These are phyloP conservation scores for Drosophila cognata DNA, from an alignment of 2,888 invertebrate species.

Conservation along the genomic window DNA sequence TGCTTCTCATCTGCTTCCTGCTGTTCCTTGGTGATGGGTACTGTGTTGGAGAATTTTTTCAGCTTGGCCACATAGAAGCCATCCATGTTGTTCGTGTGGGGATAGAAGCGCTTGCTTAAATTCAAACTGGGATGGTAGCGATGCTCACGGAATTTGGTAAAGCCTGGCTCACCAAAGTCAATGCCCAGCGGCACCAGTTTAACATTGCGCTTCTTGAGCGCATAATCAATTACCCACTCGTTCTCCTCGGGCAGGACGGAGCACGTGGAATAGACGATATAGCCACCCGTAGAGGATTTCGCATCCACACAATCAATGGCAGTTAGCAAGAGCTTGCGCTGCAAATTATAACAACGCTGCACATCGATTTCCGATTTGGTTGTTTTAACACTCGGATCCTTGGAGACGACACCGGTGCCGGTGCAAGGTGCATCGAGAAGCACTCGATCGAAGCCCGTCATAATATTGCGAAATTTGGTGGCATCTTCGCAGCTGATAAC, in stretches of 20 bases:
- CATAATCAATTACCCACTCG: constrained; percentile 98
- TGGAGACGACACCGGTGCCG: constrained; percentile 98
- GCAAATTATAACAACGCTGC: constrained; percentile 95
- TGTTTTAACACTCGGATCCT: constrained; percentile 98
- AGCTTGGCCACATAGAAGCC: constrained; percentile 99
- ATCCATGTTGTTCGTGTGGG: constrained; percentile 99
- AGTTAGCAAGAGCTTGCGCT: constrained; percentile 95
- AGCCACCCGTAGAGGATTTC: constrained; percentile 96
- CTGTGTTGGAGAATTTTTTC: constrained; percentile 96
- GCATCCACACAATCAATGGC: constrained; percentile 99
- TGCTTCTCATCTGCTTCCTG: constrained; percentile 84
- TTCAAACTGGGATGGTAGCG: constrained; percentile 96
- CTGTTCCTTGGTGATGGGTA: constrained; percentile 85
- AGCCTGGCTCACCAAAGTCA: constrained; percentile 98
- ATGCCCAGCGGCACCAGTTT: constrained; percentile 97
- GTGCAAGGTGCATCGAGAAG: constrained; percentile 99
- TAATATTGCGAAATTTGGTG: constrained; percentile 91
- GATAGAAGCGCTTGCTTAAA: constrained; percentile 96
- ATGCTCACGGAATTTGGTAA: constrained; percentile 93
- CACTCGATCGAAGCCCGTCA: constrained; percentile 97
- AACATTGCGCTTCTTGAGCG: constrained; percentile 95
- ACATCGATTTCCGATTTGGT: constrained; percentile 95
- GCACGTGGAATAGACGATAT: constrained; percentile 99
- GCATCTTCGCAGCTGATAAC: constrained; percentile 96
- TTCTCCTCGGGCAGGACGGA: constrained; percentile 99